Evolutionary conservation across 2,888 invertebrate genomes (phyloP).

Genomic region (Ennomos erosarius): DNA sequence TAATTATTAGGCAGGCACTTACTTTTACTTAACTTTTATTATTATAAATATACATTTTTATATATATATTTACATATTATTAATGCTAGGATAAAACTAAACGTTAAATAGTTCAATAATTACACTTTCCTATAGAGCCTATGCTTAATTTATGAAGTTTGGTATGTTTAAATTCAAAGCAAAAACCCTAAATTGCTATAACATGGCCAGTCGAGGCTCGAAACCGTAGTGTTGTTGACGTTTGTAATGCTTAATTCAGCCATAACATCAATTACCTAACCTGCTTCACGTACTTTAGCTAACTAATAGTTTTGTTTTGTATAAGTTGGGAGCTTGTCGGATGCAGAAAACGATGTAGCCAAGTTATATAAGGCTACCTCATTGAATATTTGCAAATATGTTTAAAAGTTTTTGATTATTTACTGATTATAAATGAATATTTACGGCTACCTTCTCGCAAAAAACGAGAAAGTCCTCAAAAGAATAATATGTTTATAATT

Average conservation of each 20-base stretch:
- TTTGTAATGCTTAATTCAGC: constrained; percentile 26
- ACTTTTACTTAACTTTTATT: no score
- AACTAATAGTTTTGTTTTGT: constrained; percentile 31
- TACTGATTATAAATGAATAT: no score
- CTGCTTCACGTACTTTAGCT: constrained; percentile 26
- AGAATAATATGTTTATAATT: no score
- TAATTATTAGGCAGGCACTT: no score
- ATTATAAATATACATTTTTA: no score
- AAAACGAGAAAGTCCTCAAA: no score
- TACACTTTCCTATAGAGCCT: neutral
- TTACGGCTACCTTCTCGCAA: no score
- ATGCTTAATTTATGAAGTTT: no score
- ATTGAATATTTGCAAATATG: neutral
- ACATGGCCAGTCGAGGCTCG: constrained; percentile 1
- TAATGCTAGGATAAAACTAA: no score
- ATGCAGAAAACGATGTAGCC: constrained; percentile 2
- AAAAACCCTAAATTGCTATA: constrained; percentile 17
- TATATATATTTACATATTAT: no score
- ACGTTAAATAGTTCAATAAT: no score
- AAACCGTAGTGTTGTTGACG: constrained; percentile 12
- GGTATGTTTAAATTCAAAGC: constrained; percentile 6
- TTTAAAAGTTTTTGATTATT: no score
- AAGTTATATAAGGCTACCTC: neutral
- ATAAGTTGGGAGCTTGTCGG: constrained; percentile 11
- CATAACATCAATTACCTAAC: constrained; percentile 32